phyloP scores from a whole-genome alignment of 2,797 vertebrate genomes.

The Emys orbicularis region DNA sequence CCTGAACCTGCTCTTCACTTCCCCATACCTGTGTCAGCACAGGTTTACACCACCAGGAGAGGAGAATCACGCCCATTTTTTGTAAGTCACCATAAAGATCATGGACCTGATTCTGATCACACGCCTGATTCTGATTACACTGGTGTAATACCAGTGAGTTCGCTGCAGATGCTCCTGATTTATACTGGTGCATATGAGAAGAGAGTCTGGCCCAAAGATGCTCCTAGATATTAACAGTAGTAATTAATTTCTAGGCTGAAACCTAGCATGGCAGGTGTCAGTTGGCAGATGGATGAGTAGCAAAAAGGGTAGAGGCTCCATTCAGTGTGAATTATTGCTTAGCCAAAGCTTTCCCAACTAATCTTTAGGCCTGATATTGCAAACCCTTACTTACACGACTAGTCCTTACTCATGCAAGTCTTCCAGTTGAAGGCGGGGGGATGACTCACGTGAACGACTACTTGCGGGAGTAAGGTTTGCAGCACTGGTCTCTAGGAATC shows the following conservation, averaged over 20 bases:
- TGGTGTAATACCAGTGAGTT: slow-evolving; percentile 50
- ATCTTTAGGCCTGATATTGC: slow-evolving; percentile 10
- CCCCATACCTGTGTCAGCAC: slow-evolving; percentile 50
- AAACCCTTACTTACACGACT: slow-evolving; percentile 27
- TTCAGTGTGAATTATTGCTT: slow-evolving; percentile 23
- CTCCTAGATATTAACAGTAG: slow-evolving; percentile 36
- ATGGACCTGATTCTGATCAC: slow-evolving; percentile 60
- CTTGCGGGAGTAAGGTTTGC: slow-evolving; percentile 32
- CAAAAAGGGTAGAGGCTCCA: slow-evolving; percentile 11
- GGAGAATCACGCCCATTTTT: slow-evolving; percentile 46
- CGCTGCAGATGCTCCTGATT: slow-evolving; percentile 10
- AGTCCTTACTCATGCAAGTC: slow-evolving; percentile 2
- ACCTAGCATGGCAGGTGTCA: slow-evolving; percentile 38
- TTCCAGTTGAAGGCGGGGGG: neutral
- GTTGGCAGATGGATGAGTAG: slow-evolving; percentile 53
- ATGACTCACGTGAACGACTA: slow-evolving; percentile 15
- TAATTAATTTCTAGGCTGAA: slow-evolving; percentile 67
- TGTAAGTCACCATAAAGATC: slow-evolving; percentile 48
- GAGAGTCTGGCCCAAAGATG: slow-evolving; percentile 42
- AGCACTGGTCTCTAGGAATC: neutral
- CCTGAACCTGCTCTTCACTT: slow-evolving; percentile 54
- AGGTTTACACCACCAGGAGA: slow-evolving; percentile 52
- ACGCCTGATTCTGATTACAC: slow-evolving; percentile 29
- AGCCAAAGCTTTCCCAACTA: slow-evolving; percentile 22
- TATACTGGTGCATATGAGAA: slow-evolving; percentile 54